Evolutionary conservation across 2,797 vertebrate species (phyloP), one percentile per base, ranked within the genome.

Genomic region (Setipinna tenuifilis): DNA sequence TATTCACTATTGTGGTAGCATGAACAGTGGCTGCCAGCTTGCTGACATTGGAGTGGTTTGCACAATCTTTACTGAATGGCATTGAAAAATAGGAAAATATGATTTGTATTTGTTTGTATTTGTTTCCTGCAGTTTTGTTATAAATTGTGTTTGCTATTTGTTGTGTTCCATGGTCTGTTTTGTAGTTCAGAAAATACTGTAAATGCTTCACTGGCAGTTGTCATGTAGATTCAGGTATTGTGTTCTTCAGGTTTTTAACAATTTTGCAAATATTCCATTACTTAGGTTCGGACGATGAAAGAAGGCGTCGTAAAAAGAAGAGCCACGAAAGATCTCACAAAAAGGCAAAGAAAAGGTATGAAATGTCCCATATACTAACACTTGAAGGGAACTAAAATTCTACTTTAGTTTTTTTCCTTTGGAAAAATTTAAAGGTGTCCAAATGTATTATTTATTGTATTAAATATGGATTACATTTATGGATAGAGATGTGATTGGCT

Each of bases 261-360:
- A 23, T 35, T 19, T 75, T 28, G 57, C 23, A 25, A 23, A 23
- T 23, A 10, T n/a, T 6, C 41, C 11, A 75, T 85, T 35, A 21
- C 59, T n/a, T 81, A 92, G 91, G 86, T 82, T 88, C 90, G 28
- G 82, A 83, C 14, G 87, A 90, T 1, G 89, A 90, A 25, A 89
- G 85, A 83, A 88, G 85, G 50, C 88, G 87, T 71, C 90, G 81
- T 35, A 92, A 88, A 87, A 92, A 88, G 88, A 91, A 88, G 86
- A 89, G 65, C 50, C 90, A 87, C 80, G 90, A 91, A 19, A 83
- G 81, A 25, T 89, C 91, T 12, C 89, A 90, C 57, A 83, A 41
- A 50, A 92, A 91, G 83, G 48, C 86, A 85, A 91, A 88, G 85
- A 92, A 89, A 25, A 89, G 89, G 87, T 91, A 85, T 78, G 31